Percentiles rank a stretch among this genome's conserved stretches.
These are phyloP conservation scores for Leucophenga varia DNA, from an alignment of 1,140 invertebrate species.

Conservation along the genomic window DNA sequence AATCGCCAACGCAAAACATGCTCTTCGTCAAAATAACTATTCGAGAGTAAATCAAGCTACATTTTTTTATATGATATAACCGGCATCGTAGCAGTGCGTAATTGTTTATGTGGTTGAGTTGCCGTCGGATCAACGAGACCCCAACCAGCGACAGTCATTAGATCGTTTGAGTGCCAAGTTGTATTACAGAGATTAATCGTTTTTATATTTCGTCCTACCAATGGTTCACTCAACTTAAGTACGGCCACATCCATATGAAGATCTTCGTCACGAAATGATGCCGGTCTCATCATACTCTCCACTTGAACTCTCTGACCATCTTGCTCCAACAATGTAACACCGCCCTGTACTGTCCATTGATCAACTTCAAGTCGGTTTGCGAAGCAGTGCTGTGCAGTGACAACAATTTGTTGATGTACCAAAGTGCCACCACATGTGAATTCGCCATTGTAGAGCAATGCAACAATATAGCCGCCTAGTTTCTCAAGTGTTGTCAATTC, in stretches of 20 bases:
- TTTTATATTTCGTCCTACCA: constrained; percentile 11
- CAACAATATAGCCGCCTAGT: constrained; percentile 32
- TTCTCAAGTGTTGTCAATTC: constrained; percentile 19
- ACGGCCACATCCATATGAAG: constrained; percentile 42
- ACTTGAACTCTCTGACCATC: neutral
- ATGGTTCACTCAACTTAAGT: neutral
- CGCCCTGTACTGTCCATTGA: constrained; percentile 13
- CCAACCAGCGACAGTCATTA: constrained; percentile 32
- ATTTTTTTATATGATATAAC: constrained; percentile 18
- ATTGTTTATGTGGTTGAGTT: neutral
- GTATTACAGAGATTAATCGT: constrained; percentile 10
- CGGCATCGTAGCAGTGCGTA: constrained; percentile 27
- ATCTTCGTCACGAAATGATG: neutral
- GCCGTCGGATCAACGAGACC: constrained; percentile 8
- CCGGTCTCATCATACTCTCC: constrained; percentile 9
- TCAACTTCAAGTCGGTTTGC: neutral
- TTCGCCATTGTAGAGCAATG: constrained; percentile 6
- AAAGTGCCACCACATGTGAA: constrained; percentile 35
- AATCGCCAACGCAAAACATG: constrained; percentile 35
- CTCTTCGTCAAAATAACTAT: constrained; percentile 14
- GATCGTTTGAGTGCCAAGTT: neutral
- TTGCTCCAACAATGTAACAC: constrained; percentile 17
- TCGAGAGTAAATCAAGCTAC: constrained; percentile 9
- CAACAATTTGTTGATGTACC: constrained; percentile 18
- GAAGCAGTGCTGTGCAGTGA: constrained; percentile 39